Percentiles rank a stretch among this genome's conserved stretches.
phyloP scores from a whole-genome alignment of 1,140 invertebrate species.

The Drosophila takahashii region DNA sequence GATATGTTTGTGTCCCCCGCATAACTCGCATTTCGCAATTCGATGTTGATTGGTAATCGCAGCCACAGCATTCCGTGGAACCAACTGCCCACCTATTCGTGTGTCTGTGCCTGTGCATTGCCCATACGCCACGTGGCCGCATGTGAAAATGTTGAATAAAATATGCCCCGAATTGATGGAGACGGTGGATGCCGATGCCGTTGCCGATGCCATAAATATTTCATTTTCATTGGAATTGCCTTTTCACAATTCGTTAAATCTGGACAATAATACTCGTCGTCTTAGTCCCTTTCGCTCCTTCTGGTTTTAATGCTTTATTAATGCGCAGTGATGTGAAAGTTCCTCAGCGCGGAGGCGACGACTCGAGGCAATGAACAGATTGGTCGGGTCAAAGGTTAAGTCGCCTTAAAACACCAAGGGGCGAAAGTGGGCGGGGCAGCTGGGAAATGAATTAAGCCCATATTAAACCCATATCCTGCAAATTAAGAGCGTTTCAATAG shows the following conservation, averaged over 20 bases:
- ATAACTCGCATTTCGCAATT: constrained; percentile 30
- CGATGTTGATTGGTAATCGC: constrained; percentile 39
- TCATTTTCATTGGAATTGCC: constrained; percentile 47
- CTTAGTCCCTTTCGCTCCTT: not conserved
- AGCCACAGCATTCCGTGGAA: constrained; percentile 16
- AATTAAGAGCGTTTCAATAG: not conserved
- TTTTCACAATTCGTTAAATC: constrained; percentile 51
- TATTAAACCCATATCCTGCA: not conserved
- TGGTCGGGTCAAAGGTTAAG: constrained; percentile 37
- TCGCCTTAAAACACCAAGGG: constrained; percentile 2
- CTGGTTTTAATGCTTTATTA: constrained; percentile 34
- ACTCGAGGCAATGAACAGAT: constrained; percentile 8
- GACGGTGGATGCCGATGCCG: constrained; percentile 7
- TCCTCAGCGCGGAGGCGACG: constrained; percentile 15
- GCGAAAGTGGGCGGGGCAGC: not conserved
- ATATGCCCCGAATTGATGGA: constrained; percentile 18
- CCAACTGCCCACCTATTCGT: constrained; percentile 8
- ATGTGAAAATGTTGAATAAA: constrained; percentile 31
- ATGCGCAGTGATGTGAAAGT: constrained; percentile 37
- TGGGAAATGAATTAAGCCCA: not conserved
- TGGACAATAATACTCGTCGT: constrained; percentile 34
- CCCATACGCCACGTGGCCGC: constrained; percentile 34
- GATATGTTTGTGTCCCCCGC: constrained; percentile 10
- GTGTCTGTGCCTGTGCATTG: not conserved
- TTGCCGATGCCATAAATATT: constrained; percentile 30